phyloP scores from a whole-genome alignment of 2,888 invertebrate species.

The Cyclophora punctaria region DNA sequence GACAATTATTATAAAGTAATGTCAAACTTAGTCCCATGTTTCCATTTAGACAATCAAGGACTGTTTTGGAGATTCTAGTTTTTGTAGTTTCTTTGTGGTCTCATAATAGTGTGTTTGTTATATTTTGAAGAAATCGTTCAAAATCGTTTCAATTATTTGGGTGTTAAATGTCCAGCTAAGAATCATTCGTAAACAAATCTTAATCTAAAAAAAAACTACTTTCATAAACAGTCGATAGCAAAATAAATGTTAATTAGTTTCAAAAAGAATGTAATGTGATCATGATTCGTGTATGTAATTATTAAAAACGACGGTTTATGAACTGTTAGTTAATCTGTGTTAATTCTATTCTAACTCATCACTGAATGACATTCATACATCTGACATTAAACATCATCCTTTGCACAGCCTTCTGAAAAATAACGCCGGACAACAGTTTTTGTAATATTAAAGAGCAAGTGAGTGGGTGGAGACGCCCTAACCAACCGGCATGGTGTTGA shows the following conservation, averaged over 20 bases:
- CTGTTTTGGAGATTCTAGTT: no score
- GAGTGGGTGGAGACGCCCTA: slow-evolving; percentile 8
- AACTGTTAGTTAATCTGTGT: slow-evolving; percentile 61
- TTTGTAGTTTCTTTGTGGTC: no score
- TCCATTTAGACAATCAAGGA: no score
- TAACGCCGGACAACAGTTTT: slow-evolving; percentile 60
- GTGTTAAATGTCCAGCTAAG: no score
- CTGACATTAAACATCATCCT: slow-evolving; percentile 66
- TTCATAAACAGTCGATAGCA: slow-evolving; percentile 59
- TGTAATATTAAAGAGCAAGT: slow-evolving; percentile 73
- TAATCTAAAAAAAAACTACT: slow-evolving; percentile 39
- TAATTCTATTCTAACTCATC: slow-evolving; percentile 67
- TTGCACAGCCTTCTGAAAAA: slow-evolving; percentile 72
- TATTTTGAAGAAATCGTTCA: no score
- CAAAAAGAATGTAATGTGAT: not conserved
- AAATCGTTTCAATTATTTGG: no score
- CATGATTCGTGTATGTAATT: not conserved
- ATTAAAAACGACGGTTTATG: slow-evolving; percentile 50
- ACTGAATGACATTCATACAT: slow-evolving; percentile 70
- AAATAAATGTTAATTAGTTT: not conserved
- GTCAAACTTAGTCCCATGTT: no score
- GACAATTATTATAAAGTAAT: no score
- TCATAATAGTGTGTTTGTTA: no score
- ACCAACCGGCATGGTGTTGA: not conserved
- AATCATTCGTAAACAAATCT: no score